Base-by-base conservation (phyloP, 2,113 vertebrate species). In the Eurypyga helias region DNA sequence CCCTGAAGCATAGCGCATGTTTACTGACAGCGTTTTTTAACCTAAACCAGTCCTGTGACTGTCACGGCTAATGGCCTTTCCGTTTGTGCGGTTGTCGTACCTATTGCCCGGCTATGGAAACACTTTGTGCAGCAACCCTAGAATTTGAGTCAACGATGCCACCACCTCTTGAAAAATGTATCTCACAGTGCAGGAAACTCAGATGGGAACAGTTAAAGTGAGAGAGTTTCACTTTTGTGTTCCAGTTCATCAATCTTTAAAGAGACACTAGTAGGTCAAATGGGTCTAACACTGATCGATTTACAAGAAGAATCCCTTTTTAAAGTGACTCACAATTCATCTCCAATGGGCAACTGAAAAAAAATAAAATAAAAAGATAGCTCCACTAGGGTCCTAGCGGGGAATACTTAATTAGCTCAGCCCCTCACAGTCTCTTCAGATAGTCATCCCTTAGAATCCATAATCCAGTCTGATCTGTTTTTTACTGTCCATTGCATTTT, bases 181-280 rank as follows among this genome's bases (percentile, higher is more conserved):
- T 89, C 78, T 93, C 79, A 33, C 41, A 46, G 79, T 24, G 79
- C 73, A 97, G 52, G 51, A n/a, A 93, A 81, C 89, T 95, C 96
- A 87, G 66, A 62, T 43, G 83, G 95, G 94, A 95, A 25, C 93
- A 70, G 72, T 92, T 58, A 93, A 80, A 86, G 48, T 48, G 55
- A 96, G 89, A 89, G 90, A 82, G 93, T 90, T 94, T 92, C 92
- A 92, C 90, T 96, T 97, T 83, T 82, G 87, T 65, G 46, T 97
- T 96, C 90, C 79, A 89, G 90, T 54, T 84, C 85, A 97, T 96
- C 97, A 78, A 26, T 97, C 97, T 97, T 98, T 97, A 96, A 96
- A 96, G 91, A 94, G 94, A 73, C 62, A 52, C 83, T 12, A 15
- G 92, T 55, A 97, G 95, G 94, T 97, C 94, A 95, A 60, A 93